A percentile compares a stretch with the other conserved stretches of the same genome.
phyloP scores from a whole-genome alignment of 2,113 vertebrate species.

The Toxotes chatareus region DNA sequence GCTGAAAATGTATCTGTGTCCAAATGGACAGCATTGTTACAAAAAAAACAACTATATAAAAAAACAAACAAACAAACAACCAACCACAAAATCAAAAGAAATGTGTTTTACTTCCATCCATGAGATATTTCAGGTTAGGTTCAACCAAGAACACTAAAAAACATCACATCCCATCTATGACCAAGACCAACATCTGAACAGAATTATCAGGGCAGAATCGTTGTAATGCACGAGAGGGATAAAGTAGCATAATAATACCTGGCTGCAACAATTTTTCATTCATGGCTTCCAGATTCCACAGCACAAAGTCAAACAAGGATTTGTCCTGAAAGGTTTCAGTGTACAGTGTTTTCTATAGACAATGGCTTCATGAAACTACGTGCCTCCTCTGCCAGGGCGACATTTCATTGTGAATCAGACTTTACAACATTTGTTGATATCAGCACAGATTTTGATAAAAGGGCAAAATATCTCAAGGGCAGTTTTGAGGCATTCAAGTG shows the following conservation, averaged over 20 bases:
- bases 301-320: background rate
- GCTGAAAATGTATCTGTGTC: no score
- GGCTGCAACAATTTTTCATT: background rate
- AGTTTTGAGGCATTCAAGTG: background rate
- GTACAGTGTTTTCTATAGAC: background rate
- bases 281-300: background rate
- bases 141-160: background rate
- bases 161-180: background rate
- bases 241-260: background rate
- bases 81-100: no score
- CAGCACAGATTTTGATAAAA: background rate
- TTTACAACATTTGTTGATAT: background rate
- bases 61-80: background rate
- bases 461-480: background rate
- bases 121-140: background rate
- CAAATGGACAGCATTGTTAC: background rate
- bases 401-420: background rate
- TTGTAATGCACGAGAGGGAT: background rate
- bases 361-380: background rate
- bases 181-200: background rate
- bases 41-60: background rate
- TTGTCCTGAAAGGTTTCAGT: background rate
- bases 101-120: background rate
- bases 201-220: background rate
- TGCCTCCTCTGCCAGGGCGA: background rate